Base-by-base conservation (phyloP, 2,888 invertebrate species). In the Elysia crispata region DNA sequence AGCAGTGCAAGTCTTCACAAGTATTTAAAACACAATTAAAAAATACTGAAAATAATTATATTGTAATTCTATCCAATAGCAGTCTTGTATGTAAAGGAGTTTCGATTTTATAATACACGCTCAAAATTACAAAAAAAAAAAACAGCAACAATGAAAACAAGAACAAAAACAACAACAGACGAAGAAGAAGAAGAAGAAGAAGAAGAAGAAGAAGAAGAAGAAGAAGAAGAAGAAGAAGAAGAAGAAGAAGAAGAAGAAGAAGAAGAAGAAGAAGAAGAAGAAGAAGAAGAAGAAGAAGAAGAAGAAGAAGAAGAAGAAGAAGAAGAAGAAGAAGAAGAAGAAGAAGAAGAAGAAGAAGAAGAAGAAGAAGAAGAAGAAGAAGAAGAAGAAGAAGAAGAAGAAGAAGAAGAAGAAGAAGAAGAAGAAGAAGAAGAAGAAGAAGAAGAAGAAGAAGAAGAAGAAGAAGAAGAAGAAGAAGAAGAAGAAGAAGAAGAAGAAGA, bases 171-270 rank as follows among this genome's bases (percentile, higher is more conserved):
- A n/a, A n/a, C n/a, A n/a, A n/a, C n/a, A n/a, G n/a, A n/a, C n/a
- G n/a, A n/a, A n/a, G n/a, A n/a, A n/a, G n/a, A n/a, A 60, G 57
- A 18, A 75, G 75, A 57, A 70, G 41, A 31, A 70, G 70, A 25
- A 70, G 49, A 6, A 41, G 41, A 31, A 41, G 33, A 3, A 13
- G n/a, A n/a, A 41, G 70, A 11, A 41, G 1, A 13, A 18, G 20
- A 11, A 11, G 54, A 20, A 50, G 1, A 18, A 1, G 25, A 23
- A 31, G 0, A 62, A n/a, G 20, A 20, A 31, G 1, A 62, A 31
- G 5, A 66, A 31, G 25, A 66, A 31, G 15, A 11, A 30, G 1
- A n/a, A 30, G 18, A 66, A 30, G 8, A 20, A 66, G 13, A 13
- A 28, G 13, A 20, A 28, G 41, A 76, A 31, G 33, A 62, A 31